Conservation (phyloP, 2,797 vertebrate genomes). For the Sternotherus odoratus region DNA sequence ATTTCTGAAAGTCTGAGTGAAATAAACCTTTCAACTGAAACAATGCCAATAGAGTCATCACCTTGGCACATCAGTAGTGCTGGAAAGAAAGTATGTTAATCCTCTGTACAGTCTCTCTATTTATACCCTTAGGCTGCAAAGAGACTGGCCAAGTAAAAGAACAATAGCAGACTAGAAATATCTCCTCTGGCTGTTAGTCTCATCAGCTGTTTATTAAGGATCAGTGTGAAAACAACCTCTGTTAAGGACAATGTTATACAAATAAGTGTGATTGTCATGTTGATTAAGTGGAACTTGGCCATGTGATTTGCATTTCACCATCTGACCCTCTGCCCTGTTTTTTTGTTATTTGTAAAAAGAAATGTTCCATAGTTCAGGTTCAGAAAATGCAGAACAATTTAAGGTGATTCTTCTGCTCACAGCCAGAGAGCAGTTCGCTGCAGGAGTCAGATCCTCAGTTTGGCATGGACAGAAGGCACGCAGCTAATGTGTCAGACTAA, state of each 20-base stretch:
- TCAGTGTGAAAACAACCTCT: constrained; percentile 49
- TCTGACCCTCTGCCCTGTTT: not conserved
- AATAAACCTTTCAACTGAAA: constrained; percentile 59
- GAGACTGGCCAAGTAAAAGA: constrained; percentile 58
- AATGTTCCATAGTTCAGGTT: not conserved
- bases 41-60: constrained; percentile 69
- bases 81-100: constrained; percentile 67
- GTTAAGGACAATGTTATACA: constrained; percentile 50
- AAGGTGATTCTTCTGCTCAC: constrained; percentile 37
- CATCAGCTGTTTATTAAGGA: constrained; percentile 63
- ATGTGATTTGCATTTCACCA: constrained; percentile 5
- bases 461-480: not conserved
- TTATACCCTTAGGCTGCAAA: constrained; percentile 66
- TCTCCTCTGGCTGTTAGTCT: constrained; percentile 60
- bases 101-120: constrained; percentile 50
- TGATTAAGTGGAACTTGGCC: constrained; percentile 61
- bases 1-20: constrained; percentile 30
- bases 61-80: constrained; percentile 51
- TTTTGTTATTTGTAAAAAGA: constrained; percentile 20
- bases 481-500: accelerated
- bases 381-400: not conserved
- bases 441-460: constrained; percentile 28
- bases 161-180: constrained; percentile 69
- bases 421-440: constrained; percentile 35
- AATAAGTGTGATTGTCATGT: constrained; percentile 69